Evolutionary conservation across 2,888 invertebrate genomes (phyloP), one percentile per base, ranked within the genome.

Genomic region (Euzophera pinguis): DNA sequence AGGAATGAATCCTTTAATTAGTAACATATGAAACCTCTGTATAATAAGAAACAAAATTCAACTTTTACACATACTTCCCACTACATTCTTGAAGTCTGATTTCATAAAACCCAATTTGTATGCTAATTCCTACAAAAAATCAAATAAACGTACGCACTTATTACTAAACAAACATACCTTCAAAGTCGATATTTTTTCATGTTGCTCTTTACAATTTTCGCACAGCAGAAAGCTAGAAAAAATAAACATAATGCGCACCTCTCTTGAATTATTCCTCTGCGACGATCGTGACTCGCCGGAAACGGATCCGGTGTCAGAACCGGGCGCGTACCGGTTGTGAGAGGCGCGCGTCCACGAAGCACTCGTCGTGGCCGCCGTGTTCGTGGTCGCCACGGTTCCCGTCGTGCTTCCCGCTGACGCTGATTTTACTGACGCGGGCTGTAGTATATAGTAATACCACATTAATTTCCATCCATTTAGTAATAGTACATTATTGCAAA

Each of bases 231-330:
- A n/a, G n/a, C n/a, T n/a, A 22, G 5, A 22, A 22, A 10, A 5
- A 34, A 34, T 34, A 34, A 34, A 34, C 2, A 10, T 5, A 10
- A 6, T 41, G 12, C 55, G 63, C 34, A 84, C 84, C 61, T 79
- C 79, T 12, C 64, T 63, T 0, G 69, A 45, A 35, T 58, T 63
- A 45, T 73, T 77, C 41, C 71, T 61, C 41, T 92, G 87, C 12
- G 94, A 94, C 0, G 91, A 91, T 0, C 92, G 91, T 0, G 95
- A 95, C 52, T 94, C 94, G 0, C 93, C 92, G 0, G 95, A 94
- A 57, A 93, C 77, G 0, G 95, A 94, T 0, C 92, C 93, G 43
- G 91, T 92, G 59, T 93, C 93, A 12, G 80, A 83, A 34, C 66
- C 57, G 32, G 61, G 17, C 5, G 68, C 57, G 62, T 65, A 81